Conservation (phyloP, 30 jellyfish, hydroid and myxozoan genomes). For the Hydractinia symbiolongicarpus region DNA sequence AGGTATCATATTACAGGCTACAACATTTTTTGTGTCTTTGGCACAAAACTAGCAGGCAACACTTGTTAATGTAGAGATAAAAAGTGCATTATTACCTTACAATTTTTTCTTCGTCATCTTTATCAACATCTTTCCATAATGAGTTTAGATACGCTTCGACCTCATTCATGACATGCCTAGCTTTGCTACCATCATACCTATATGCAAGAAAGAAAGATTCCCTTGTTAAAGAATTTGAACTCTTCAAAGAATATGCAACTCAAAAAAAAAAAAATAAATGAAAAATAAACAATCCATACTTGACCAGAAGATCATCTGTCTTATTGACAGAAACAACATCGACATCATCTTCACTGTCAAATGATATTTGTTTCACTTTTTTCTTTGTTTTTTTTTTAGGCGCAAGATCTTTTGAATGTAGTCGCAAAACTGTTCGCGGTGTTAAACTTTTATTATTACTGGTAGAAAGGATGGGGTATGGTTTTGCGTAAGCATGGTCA, state of each 20-base stretch:
- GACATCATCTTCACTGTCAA: slow-evolving; percentile 7
- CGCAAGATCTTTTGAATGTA: background rate
- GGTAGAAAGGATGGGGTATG: slow-evolving; percentile 1
- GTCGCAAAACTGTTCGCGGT: background rate
- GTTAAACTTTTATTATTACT: background rate
- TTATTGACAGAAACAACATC: slow-evolving; percentile 4
- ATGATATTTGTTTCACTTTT: background rate
- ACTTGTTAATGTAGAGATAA: too few relatives aligned
- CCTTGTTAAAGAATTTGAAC: background rate
- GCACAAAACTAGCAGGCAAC: too few relatives aligned
- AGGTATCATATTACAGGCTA: too few relatives aligned
- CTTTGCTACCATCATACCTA: slow-evolving; percentile 56
- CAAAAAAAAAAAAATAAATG: too few relatives aligned
- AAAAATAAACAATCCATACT: background rate
- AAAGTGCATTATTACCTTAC: slow-evolving; percentile 34
- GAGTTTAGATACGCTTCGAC: slow-evolving; percentile 64
- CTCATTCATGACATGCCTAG: slow-evolving; percentile 64
- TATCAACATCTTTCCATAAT: slow-evolving; percentile 46
- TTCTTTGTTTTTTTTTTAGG: background rate
- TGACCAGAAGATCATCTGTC: background rate
- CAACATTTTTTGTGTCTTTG: too few relatives aligned
- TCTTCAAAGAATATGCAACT: background rate
- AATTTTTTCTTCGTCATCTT: slow-evolving; percentile 75
- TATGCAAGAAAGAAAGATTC: background rate
- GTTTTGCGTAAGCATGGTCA: slow-evolving; percentile 20